Evolutionary conservation across 2,113 vertebrate genomes (phyloP).

Genomic region (Eleginops maclovinus): DNA sequence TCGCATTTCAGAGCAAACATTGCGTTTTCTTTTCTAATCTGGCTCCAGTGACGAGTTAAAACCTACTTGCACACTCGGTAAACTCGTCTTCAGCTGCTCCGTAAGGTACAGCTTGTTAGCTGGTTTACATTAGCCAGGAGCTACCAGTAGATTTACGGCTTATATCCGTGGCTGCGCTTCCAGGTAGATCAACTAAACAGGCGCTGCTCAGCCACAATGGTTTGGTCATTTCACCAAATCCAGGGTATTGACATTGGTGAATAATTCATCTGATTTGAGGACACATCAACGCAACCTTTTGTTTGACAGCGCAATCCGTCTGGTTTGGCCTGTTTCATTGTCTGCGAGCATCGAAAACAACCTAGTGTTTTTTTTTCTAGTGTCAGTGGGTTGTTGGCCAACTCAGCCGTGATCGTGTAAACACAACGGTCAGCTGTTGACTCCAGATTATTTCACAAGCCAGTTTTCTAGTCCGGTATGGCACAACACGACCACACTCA

Average conservation of each 20-base stretch:
- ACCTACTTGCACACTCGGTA: slow-evolving; percentile 21
- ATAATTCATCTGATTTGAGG: slow-evolving; percentile 26
- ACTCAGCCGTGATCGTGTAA: slow-evolving; percentile 30
- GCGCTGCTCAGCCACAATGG: slow-evolving; percentile 58
- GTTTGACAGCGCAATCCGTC: slow-evolving; percentile 36
- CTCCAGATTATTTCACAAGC: slow-evolving; percentile 16
- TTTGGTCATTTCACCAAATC: slow-evolving; percentile 23
- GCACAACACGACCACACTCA: slow-evolving; percentile 82
- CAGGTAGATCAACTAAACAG: slow-evolving; percentile 60
- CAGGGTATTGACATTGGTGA: slow-evolving; percentile 20
- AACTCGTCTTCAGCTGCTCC: slow-evolving; percentile 34
- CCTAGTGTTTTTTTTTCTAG: slow-evolving; percentile 36
- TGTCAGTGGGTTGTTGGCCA: slow-evolving; percentile 22
- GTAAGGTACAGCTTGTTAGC: slow-evolving; percentile 62
- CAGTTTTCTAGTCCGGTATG: slow-evolving; percentile 65
- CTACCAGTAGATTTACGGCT: slow-evolving; percentile 78
- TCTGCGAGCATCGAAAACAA: slow-evolving; percentile 43
- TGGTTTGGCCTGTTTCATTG: slow-evolving; percentile 75
- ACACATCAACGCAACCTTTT: slow-evolving; percentile 38
- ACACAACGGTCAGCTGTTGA: slow-evolving; percentile 52
- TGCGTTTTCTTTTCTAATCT: background rate
- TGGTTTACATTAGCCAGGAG: slow-evolving; percentile 72
- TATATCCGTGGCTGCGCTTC: slow-evolving; percentile 63
- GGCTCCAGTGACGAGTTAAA: background rate
- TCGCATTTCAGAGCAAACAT: background rate